These are phyloP conservation scores for Circaetus gallicus DNA, from an alignment of 2,113 vertebrate genomes.

Conservation along the genomic window DNA sequence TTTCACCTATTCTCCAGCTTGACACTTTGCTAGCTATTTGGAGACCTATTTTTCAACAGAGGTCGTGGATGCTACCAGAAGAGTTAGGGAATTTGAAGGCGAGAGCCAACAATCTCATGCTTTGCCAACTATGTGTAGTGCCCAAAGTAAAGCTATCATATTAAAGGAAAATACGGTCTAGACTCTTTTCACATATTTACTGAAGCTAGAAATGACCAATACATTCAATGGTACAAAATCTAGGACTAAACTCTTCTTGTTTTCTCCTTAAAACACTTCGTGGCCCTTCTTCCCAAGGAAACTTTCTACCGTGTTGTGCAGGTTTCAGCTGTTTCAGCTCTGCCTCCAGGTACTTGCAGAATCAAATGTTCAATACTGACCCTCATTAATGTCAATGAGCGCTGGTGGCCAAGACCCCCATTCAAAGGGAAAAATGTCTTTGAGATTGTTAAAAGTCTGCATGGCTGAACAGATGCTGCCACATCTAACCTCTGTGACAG, in stretches of 20 bases:
- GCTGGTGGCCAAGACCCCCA: not conserved
- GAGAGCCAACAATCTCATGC: not conserved
- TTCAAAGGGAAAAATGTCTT: not conserved
- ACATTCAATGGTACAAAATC: not conserved
- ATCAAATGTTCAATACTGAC: not conserved
- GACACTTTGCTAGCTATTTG: not conserved
- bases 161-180: not conserved
- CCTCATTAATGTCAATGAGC: fast-evolving
- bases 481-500: not conserved
- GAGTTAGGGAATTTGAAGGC: not conserved
- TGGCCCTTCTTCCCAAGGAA: not conserved
- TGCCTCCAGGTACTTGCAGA: not conserved
- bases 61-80: not conserved
- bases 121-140: not conserved
- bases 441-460: not conserved
- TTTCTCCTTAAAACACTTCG: not conserved
- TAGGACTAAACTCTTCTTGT: not conserved
- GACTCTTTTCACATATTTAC: not conserved
- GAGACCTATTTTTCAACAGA: not conserved
- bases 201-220: not conserved
- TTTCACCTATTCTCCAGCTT: not conserved
- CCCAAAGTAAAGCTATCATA: not conserved
- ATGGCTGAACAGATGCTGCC: not conserved
- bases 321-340: not conserved
- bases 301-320: not conserved